phyloP scores from a whole-genome alignment of 2,797 vertebrate genomes.

The Tapera naevia region DNA sequence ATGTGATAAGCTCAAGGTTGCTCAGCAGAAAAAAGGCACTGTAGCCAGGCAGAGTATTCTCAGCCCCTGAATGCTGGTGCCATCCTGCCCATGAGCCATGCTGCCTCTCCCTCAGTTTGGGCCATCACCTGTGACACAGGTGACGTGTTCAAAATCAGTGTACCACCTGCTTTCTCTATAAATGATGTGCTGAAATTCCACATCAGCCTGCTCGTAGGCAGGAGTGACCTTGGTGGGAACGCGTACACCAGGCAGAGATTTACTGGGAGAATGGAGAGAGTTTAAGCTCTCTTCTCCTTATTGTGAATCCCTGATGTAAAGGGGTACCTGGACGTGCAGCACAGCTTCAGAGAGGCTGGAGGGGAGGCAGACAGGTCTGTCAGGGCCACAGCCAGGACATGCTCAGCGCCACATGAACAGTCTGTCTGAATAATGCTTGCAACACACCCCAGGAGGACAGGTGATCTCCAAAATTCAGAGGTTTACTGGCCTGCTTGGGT shows the following conservation, averaged over 20 bases:
- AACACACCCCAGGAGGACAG: background rate
- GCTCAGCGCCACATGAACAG: background rate
- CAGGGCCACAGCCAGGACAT: background rate
- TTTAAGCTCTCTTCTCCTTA: background rate
- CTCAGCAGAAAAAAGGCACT: background rate
- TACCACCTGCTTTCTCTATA: background rate
- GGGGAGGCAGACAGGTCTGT: background rate
- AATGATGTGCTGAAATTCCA: background rate
- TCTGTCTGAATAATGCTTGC: background rate
- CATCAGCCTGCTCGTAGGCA: background rate
- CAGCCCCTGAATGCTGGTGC: background rate
- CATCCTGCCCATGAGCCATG: background rate
- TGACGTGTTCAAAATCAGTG: background rate
- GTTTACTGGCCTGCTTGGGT: background rate
- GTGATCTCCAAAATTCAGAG: background rate
- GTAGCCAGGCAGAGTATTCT: background rate
- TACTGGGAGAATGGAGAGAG: background rate
- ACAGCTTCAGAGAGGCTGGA: background rate
- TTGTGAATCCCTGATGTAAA: background rate
- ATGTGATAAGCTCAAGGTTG: background rate
- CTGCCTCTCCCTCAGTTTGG: background rate
- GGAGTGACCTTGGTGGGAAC: background rate
- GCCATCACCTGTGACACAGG: background rate
- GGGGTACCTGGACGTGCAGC: background rate
- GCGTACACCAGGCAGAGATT: background rate